A percentile compares a stretch with the other conserved stretches of the same genome.
Evolutionary conservation across 2,888 invertebrate genomes (phyloP).

Genomic region (Hecatera dysodea): DNA sequence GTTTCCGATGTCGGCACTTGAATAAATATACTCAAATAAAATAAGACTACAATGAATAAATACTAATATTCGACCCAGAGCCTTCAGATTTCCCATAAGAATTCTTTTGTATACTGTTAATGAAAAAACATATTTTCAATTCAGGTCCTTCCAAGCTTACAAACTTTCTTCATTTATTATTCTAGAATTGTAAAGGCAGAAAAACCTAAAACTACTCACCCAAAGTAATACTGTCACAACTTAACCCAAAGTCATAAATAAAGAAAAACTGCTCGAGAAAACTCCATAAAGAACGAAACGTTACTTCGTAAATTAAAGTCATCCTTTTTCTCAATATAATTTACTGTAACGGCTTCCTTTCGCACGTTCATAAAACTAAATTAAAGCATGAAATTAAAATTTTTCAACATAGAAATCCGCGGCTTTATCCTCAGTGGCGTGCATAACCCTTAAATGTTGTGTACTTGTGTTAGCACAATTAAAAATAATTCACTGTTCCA

Average conservation of each 20-base stretch:
- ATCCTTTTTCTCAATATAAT: slow-evolving; percentile 27
- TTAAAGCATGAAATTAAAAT: slow-evolving; percentile 37
- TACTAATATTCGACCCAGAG: not conserved
- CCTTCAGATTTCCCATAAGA: not conserved
- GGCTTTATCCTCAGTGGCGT: slow-evolving; percentile 39
- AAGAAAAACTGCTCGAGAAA: not conserved
- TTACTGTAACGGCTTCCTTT: slow-evolving; percentile 30
- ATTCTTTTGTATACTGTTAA: no score
- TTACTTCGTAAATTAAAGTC: slow-evolving; percentile 29
- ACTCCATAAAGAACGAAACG: not conserved
- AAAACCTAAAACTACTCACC: not conserved
- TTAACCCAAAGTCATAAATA: not conserved
- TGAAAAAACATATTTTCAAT: not conserved
- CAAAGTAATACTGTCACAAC: not conserved
- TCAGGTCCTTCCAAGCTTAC: not conserved
- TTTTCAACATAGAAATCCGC: slow-evolving; percentile 40
- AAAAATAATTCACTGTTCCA: slow-evolving; percentile 69
- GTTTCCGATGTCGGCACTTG: slow-evolving; percentile 1
- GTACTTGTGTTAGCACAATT: slow-evolving; percentile 48
- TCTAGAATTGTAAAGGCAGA: not conserved
- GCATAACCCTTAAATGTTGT: slow-evolving; percentile 42
- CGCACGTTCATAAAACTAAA: slow-evolving; percentile 29
- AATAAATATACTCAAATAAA: slow-evolving; percentile 1
- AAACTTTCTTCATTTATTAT: not conserved
- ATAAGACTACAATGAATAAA: not conserved